Base-by-base conservation (phyloP, 2,888 invertebrate species). In the Metacarcinus magister region DNA sequence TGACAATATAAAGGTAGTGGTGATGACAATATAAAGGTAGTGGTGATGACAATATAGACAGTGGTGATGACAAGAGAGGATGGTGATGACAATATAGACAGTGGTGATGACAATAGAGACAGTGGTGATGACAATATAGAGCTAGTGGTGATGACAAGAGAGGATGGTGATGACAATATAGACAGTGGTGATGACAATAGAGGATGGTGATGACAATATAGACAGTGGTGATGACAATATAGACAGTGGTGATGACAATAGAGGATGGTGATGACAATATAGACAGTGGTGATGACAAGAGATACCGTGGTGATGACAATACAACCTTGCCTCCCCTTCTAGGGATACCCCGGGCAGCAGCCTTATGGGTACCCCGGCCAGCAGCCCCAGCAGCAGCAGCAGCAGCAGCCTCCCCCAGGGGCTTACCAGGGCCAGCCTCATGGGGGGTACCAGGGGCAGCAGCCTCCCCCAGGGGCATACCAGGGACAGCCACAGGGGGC, bases 301-400 rank as follows among this genome's bases (percentile, higher is more conserved):
- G 48, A 48, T 5, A 48, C 13, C 5, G n/a, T 48, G 48, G 75
- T 75, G 28, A 75, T n/a, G 75, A 75, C 28, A 75, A 28, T 75
- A 8, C 87, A 2, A 39, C 16, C 5, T 5, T 0, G 0, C 67
- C 67, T 39, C 87, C 87, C 32, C 10, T 28, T 87, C 28, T 54
- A 60, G 44, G 95, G 93, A 4, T 95, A 95, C 28, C 93, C 95
- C 28, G 94, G 94, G 0, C 95, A 95, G 93, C 96, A 96, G 89
- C 93, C 48, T 91, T 94, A 95, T 39, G 96, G 95, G 19, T 96
- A 96, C 28, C 93, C 96, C 39, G 87, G 94, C 39, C 95, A 96
- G 67, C 95, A 96, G 75, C 91, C 90, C 32, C 39, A 19, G 13
- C 43, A 32, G 16, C 90, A 96, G 32, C 39, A 19, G 13, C 43